Evolutionary conservation across 2,113 vertebrate genomes (phyloP).

Genomic region (Phocoena sinus): DNA sequence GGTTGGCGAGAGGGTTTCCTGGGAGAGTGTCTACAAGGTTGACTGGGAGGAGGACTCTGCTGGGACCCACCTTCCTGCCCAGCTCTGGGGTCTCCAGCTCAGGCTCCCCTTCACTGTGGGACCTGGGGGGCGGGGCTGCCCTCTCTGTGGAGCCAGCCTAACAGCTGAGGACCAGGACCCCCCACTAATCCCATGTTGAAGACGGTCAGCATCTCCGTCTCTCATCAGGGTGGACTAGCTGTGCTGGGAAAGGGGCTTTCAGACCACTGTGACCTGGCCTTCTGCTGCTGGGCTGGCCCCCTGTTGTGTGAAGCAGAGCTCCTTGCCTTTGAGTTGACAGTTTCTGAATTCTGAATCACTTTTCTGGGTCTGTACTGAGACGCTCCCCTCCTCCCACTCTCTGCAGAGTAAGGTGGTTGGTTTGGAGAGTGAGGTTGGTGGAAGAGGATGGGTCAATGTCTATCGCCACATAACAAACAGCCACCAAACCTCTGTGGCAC

Average conservation of each 20-base stretch:
- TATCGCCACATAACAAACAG: background rate
- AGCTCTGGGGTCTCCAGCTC: background rate
- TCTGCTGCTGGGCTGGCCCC: background rate
- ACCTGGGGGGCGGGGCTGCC: background rate
- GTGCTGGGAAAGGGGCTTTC: too few species aligned
- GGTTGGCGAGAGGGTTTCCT: background rate
- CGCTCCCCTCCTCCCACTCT: accelerated
- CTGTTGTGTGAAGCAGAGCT: background rate
- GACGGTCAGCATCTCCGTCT: accelerated
- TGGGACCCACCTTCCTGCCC: background rate
- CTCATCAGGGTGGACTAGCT: too few species aligned
- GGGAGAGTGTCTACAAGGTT: accelerated
- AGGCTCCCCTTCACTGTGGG: background rate
- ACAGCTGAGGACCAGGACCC: background rate
- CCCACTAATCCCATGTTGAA: accelerated
- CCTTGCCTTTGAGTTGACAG: background rate
- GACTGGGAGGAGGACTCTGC: background rate
- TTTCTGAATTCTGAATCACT: background rate
- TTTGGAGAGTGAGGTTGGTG: background rate
- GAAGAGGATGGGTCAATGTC: too few species aligned
- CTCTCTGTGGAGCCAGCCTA: accelerated
- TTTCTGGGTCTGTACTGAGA: background rate
- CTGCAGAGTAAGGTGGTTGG: background rate
- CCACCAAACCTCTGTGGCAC: background rate
- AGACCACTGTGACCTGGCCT: accelerated